A percentile compares a stretch with the other conserved stretches of the same genome.
These are phyloP conservation scores for Pachyrhynchus sulphureomaculatus DNA, from an alignment of 1,140 invertebrate genomes.

Conservation along the genomic window DNA sequence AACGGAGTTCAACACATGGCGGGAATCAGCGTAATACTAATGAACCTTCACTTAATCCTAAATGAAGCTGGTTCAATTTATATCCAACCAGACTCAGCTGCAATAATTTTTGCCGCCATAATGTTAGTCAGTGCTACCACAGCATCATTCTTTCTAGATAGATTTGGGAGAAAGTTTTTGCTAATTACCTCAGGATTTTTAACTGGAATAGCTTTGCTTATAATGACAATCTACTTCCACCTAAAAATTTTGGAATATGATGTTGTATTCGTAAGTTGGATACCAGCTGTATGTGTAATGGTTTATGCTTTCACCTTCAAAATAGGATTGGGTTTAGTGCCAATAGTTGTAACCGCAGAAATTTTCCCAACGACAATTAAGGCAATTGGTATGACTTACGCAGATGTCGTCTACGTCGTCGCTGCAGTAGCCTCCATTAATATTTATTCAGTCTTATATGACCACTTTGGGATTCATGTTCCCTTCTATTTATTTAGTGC, in stretches of 20 bases:
- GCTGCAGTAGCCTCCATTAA: conserved; percentile 67
- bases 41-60: conserved; percentile 57
- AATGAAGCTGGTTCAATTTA: no score
- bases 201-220: conserved; percentile 29
- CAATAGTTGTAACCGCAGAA: conserved; percentile 71
- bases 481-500: conserved; percentile 71
- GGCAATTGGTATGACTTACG: conserved; percentile 48
- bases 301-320: no score
- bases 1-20: conserved; percentile 56
- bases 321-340: no score
- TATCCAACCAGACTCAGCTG: conserved; percentile 43
- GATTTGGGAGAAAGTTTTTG: no score
- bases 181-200: no score
- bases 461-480: no score
- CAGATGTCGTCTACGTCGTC: conserved; percentile 40
- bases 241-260: conserved; percentile 20
- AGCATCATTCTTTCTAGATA: conserved; percentile 48
- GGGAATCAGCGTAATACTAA: conserved; percentile 57
- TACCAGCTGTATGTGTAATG: no score
- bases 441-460: conserved; percentile 58
- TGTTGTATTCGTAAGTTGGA: conserved; percentile 12
- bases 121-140: conserved; percentile 42
- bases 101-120: conserved; percentile 51
- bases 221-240: no score
- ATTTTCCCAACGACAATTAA: no score